Evolutionary conservation across 1,140 invertebrate species (phyloP).

Genomic region (Anagrus nilaparvatae): DNA sequence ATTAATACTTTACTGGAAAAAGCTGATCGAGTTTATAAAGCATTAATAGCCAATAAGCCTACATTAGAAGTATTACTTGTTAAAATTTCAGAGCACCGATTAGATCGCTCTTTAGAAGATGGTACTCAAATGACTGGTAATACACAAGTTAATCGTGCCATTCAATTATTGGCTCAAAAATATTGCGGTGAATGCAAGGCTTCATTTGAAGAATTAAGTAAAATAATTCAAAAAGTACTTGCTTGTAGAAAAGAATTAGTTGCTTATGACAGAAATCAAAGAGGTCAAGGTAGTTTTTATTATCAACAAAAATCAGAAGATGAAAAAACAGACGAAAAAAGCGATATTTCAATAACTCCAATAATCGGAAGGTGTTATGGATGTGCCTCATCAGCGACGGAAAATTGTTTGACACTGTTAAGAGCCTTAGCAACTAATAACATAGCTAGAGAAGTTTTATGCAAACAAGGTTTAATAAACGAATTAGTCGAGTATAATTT

Average conservation of each 20-base stretch:
- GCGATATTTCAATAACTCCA: slow-evolving; percentile 15
- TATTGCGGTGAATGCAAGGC: slow-evolving; percentile 92
- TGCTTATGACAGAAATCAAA: slow-evolving; percentile 80
- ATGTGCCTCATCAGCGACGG: slow-evolving; percentile 75
- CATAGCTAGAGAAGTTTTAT: slow-evolving; percentile 66
- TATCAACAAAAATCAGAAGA: slow-evolving; percentile 9
- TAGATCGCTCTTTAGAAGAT: slow-evolving; percentile 55
- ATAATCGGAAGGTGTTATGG: slow-evolving; percentile 63
- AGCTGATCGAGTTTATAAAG: slow-evolving; percentile 88
- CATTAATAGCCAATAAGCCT: slow-evolving; percentile 80
- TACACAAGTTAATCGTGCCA: slow-evolving; percentile 71
- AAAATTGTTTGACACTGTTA: slow-evolving; percentile 87
- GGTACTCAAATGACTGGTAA: slow-evolving; percentile 39
- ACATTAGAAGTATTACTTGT: slow-evolving; percentile 73
- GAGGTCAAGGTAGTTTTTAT: slow-evolving; percentile 31
- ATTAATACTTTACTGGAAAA: slow-evolving; percentile 88
- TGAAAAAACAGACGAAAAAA: slow-evolving; percentile 8
- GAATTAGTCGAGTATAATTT: slow-evolving; percentile 88
- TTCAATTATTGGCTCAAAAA: slow-evolving; percentile 78
- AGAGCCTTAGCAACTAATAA: slow-evolving; percentile 81
- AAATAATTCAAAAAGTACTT: slow-evolving; percentile 86
- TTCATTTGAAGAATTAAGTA: slow-evolving; percentile 91
- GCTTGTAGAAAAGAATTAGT: slow-evolving; percentile 85
- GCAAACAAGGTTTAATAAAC: slow-evolving; percentile 77
- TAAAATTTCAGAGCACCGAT: slow-evolving; percentile 65